Percentiles rank a stretch among this genome's conserved stretches.
These are phyloP conservation scores for Xanthia icteritia DNA, from an alignment of 2,888 invertebrate species.

Conservation along the genomic window DNA sequence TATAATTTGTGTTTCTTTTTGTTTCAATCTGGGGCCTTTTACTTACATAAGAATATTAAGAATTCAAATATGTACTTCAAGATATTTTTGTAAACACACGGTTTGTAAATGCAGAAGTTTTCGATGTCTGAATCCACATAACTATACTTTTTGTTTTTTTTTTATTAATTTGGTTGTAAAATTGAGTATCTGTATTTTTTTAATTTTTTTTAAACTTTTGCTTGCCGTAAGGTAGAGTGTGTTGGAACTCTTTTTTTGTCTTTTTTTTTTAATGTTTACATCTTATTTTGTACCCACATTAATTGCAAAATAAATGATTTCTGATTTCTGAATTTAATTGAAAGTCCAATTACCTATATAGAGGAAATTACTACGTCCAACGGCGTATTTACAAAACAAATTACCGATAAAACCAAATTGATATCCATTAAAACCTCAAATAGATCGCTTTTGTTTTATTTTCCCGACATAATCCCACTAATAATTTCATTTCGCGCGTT, in stretches of 20 bases:
- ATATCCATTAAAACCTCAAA: slow-evolving; percentile 44
- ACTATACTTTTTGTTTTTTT: too few relatives aligned
- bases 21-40: slow-evolving; percentile 9
- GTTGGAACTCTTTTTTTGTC: too few relatives aligned
- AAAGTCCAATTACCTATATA: neutral
- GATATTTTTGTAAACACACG: neutral
- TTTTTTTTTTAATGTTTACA: too few relatives aligned
- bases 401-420: slow-evolving; percentile 43
- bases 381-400: slow-evolving; percentile 28
- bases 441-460: slow-evolving; percentile 62
- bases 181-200: too few relatives aligned
- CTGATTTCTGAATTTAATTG: neutral
- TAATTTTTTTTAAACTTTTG: too few relatives aligned
- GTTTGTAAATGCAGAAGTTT: neutral
- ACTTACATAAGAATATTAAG: neutral
- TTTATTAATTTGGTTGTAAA: too few relatives aligned
- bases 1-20: slow-evolving; percentile 22
- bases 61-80: slow-evolving; percentile 6
- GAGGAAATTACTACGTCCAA: slow-evolving; percentile 17
- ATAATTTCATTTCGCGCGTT: slow-evolving; percentile 69
- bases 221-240: too few relatives aligned
- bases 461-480: slow-evolving; percentile 63
- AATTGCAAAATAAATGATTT: too few relatives aligned
- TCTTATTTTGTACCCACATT: too few relatives aligned
- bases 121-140: neutral